Conservation (phyloP, 2,888 invertebrate genomes). For the Aporophyla lueneburgensis region DNA sequence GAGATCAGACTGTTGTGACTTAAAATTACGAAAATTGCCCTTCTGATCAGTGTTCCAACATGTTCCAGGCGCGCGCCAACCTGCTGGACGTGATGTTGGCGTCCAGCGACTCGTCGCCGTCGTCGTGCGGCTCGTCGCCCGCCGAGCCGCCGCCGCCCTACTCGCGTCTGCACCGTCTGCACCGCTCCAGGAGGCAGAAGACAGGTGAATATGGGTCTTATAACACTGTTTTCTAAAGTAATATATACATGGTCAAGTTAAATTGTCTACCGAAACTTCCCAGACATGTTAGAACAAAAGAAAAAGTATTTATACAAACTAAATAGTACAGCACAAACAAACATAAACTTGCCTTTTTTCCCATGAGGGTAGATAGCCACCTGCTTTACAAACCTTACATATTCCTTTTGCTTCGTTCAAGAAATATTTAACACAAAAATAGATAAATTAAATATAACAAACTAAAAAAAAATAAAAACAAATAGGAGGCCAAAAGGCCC, state of each 20-base stretch:
- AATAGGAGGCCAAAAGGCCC: not conserved
- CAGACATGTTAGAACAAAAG: not conserved
- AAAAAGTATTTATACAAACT: not conserved
- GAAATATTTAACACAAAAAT: too few species aligned
- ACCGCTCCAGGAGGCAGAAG: slow-evolving; percentile 94
- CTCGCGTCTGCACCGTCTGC: slow-evolving; percentile 92
- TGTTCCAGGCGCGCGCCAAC: slow-evolving; percentile 93
- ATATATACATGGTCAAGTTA: not conserved
- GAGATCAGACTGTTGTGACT: too few species aligned
- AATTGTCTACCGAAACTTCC: not conserved
- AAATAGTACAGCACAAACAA: not conserved
- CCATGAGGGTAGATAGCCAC: too few species aligned
- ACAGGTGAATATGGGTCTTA: slow-evolving; percentile 91
- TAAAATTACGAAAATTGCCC: too few species aligned
- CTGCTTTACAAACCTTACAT: too few species aligned
- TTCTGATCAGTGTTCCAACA: too few species aligned
- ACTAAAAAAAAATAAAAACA: not conserved
- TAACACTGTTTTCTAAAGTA: not conserved
- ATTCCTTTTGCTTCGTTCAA: too few species aligned
- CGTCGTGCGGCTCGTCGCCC: slow-evolving; percentile 92
- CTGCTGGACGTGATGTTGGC: slow-evolving; percentile 95
- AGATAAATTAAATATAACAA: too few species aligned
- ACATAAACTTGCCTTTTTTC: not conserved
- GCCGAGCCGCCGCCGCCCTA: slow-evolving; percentile 90
- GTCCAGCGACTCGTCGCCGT: slow-evolving; percentile 93